Percentiles rank a stretch among this genome's conserved stretches.
phyloP scores from a whole-genome alignment of 2,797 vertebrate species.

The Diplodus puntazzo region DNA sequence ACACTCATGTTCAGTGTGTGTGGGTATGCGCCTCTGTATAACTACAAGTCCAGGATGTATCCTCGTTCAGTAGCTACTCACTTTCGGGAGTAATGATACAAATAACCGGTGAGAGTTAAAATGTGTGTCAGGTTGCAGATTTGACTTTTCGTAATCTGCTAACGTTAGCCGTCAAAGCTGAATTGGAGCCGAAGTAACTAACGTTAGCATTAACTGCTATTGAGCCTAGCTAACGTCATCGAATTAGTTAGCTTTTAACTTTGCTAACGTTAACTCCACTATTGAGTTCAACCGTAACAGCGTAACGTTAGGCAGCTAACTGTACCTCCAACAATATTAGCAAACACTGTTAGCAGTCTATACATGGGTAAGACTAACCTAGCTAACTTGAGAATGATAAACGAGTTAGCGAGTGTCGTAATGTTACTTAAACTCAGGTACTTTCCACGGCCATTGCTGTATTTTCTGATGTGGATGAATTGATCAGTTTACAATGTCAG shows the following conservation, averaged over 20 bases:
- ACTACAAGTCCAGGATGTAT: constrained; percentile 27
- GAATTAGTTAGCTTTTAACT: constrained; percentile 52
- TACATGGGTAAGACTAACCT: neutral
- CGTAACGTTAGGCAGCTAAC: neutral
- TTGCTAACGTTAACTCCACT: constrained; percentile 37
- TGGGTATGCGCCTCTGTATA: constrained; percentile 42
- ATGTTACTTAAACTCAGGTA: neutral
- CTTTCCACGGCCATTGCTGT: neutral
- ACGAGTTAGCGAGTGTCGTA: neutral
- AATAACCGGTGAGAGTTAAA: constrained; percentile 16
- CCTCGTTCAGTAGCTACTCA: neutral
- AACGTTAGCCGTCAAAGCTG: constrained; percentile 54
- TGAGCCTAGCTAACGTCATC: constrained; percentile 54
- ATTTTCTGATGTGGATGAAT: neutral
- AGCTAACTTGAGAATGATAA: neutral
- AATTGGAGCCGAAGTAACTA: constrained; percentile 40
- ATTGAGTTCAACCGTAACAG: constrained; percentile 16
- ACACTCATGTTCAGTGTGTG: constrained; percentile 47
- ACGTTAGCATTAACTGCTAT: constrained; percentile 51
- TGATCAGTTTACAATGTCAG: neutral
- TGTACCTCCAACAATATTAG: neutral
- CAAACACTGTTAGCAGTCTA: constrained; percentile 1
- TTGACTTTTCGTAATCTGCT: constrained; percentile 56
- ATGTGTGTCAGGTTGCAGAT: constrained; percentile 33
- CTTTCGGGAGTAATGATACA: neutral